These are phyloP conservation scores for Nemurella pictetii DNA, from an alignment of 2,888 invertebrate genomes.

Conservation along the genomic window DNA sequence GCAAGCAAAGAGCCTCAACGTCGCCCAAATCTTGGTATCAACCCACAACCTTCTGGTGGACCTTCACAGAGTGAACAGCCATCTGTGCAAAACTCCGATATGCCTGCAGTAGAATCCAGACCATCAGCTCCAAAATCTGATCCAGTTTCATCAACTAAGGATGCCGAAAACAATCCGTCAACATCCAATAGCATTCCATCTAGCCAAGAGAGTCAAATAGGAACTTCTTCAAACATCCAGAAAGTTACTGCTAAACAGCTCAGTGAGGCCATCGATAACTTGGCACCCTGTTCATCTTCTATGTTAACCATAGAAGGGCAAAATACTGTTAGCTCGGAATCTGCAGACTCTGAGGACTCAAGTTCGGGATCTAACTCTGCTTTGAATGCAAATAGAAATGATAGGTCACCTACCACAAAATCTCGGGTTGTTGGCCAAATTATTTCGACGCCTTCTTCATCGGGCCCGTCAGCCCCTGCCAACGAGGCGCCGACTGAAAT, in stretches of 20 bases:
- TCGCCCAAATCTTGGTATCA: not conserved
- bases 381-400: not conserved
- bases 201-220: slow-evolving; percentile 3
- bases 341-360: not conserved
- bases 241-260: slow-evolving; percentile 8
- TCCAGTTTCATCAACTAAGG: slow-evolving; percentile 19
- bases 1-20: not conserved
- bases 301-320: not conserved
- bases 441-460: not conserved
- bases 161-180: not conserved
- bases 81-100: not conserved
- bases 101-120: not conserved
- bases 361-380: not conserved
- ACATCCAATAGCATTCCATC: not conserved
- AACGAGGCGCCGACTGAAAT: not conserved
- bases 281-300: slow-evolving; percentile 15
- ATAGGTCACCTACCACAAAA: not conserved
- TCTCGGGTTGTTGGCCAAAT: not conserved
- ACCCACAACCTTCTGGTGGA: not conserved
- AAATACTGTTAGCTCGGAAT: not conserved
- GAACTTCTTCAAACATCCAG: not conserved
- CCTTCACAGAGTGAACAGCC: slow-evolving; percentile 11
- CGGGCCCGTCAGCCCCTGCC: not conserved
- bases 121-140: not conserved
- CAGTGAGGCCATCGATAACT: slow-evolving; percentile 17